Conservation (phyloP, 2,113 vertebrate genomes). For the Ceyx cyanopectus region DNA sequence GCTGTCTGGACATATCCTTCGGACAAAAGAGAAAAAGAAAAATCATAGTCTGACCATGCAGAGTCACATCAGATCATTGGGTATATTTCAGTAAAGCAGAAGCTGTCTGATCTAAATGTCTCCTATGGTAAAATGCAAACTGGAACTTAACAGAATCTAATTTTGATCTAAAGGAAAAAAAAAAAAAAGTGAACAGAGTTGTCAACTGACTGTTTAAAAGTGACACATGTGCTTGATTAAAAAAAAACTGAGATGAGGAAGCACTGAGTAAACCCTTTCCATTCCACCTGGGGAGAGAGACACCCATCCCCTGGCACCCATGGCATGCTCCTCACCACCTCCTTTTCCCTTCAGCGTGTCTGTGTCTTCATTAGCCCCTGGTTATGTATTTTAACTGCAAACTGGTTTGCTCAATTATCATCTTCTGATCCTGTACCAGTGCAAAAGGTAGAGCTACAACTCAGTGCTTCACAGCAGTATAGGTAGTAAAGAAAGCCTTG, state of each 20-base stretch:
- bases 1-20: not conserved
- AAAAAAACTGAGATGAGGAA: not conserved
- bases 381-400: not conserved
- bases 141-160: not conserved
- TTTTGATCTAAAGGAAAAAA: not conserved
- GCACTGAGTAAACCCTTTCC: not conserved
- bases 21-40: not conserved
- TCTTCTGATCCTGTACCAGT: not conserved
- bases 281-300: not conserved
- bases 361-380: not conserved
- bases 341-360: not conserved
- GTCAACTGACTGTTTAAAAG: not conserved
- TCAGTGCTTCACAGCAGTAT: not conserved
- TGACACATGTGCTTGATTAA: not conserved
- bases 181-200: not conserved
- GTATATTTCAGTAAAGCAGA: not conserved
- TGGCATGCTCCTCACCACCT: rapidly evolving
- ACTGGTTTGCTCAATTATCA: rapidly evolving
- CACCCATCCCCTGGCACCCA: rapidly evolving
- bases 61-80: not conserved
- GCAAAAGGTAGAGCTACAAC: not conserved
- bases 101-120: not conserved
- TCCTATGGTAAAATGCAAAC: not conserved
- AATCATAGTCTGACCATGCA: not conserved
- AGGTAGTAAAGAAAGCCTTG: not conserved